Conservation (phyloP, 2,888 invertebrate species). For the Autographa pulchrina region DNA sequence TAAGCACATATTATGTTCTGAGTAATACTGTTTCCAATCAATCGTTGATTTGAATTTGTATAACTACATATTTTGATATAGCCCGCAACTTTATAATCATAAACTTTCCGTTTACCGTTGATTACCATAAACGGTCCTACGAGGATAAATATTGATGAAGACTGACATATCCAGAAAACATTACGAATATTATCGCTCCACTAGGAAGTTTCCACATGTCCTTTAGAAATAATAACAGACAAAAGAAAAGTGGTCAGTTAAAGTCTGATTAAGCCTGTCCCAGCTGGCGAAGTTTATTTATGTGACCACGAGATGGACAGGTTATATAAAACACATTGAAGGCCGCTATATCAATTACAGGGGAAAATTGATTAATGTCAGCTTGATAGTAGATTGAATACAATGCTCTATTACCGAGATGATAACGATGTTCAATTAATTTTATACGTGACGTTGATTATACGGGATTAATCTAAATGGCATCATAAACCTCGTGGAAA, state of each 20-base stretch:
- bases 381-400: constrained; percentile 36
- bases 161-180: no score
- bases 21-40: not conserved
- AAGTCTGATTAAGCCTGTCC: not conserved
- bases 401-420: constrained; percentile 33
- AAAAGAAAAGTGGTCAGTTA: not conserved
- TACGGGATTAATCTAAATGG: constrained; percentile 10
- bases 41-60: not conserved
- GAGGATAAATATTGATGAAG: no score
- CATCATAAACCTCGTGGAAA: not conserved
- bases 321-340: constrained; percentile 36
- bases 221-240: not conserved
- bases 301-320: constrained; percentile 17
- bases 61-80: not conserved
- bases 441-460: constrained; percentile 24
- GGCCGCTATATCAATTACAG: constrained; percentile 43
- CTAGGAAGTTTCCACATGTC: not conserved
- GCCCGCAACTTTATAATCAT: not conserved
- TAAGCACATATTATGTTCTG: constrained; percentile 31
- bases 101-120: not conserved
- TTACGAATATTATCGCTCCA: not conserved
- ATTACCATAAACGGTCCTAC: not conserved
- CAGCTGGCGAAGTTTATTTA: constrained; percentile 24
- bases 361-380: constrained; percentile 41
- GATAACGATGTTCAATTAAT: constrained; percentile 38